Evolutionary conservation across 2,797 vertebrate species (phyloP).

Genomic region (Hydrophis major): DNA sequence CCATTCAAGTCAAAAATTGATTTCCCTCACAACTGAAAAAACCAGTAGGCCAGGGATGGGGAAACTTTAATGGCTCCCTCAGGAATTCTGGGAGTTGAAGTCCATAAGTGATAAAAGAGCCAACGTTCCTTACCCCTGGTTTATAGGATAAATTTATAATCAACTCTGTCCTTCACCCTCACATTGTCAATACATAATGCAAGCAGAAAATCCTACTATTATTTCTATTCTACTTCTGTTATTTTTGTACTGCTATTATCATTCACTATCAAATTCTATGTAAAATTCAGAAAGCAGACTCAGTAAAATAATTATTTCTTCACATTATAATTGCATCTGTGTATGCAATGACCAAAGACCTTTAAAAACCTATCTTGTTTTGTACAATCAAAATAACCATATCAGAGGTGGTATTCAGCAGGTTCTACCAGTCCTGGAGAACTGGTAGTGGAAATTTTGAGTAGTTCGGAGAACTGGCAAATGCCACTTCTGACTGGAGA

Average conservation of each 20-base stretch:
- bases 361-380: background rate
- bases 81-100: too few relatives aligned
- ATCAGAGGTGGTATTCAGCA: background rate
- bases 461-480: too few relatives aligned
- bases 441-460: too few relatives aligned
- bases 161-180: background rate
- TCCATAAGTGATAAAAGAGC: too few relatives aligned
- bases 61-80: too few relatives aligned
- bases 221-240: background rate
- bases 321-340: background rate
- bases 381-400: background rate
- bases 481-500: too few relatives aligned
- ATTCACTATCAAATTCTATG: background rate
- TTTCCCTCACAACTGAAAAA: too few relatives aligned
- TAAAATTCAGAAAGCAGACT: background rate
- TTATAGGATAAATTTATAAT: background rate
- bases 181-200: background rate
- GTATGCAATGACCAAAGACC: background rate
- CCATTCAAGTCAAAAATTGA: too few relatives aligned
- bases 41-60: too few relatives aligned
- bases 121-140: too few relatives aligned
- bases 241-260: background rate
- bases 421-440: too few relatives aligned
- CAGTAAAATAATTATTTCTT: background rate
- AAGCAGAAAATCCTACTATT: background rate